phyloP scores from a whole-genome alignment of 2,113 vertebrate genomes.

The Percopsis transmontana region DNA sequence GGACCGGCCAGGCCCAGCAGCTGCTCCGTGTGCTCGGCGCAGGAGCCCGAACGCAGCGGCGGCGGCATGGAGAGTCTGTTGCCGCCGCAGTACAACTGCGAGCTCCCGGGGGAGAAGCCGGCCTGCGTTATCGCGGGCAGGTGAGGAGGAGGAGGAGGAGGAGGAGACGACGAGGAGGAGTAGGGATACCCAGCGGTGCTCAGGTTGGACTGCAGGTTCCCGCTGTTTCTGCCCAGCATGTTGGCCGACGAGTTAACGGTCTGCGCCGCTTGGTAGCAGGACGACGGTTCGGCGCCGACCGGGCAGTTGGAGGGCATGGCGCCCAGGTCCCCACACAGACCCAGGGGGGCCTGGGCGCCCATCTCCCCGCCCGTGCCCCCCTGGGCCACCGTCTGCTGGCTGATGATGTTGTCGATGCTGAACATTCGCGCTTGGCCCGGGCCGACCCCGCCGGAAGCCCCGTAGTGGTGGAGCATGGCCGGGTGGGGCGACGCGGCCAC shows the following conservation, averaged over 20 bases:
- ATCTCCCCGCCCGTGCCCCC: conserved; percentile 73
- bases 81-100: conserved; percentile 84
- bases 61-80: conserved; percentile 79
- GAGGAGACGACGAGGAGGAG: conserved; percentile 75
- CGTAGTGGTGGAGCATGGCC: conserved; percentile 82
- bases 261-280: conserved; percentile 81
- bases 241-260: conserved; percentile 71
- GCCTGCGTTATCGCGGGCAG: conserved; percentile 78
- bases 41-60: conserved; percentile 73
- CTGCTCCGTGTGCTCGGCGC: conserved; percentile 86
- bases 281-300: conserved; percentile 69
- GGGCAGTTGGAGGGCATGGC: conserved; percentile 80
- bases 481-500: conserved; percentile 75
- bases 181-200: conserved; percentile 70
- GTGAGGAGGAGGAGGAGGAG: conserved; percentile 80
- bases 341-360: conserved; percentile 68
- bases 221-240: conserved; percentile 69
- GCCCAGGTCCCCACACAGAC: conserved; percentile 68
- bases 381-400: conserved; percentile 83
- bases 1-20: conserved; percentile 82
- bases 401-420: conserved; percentile 93
- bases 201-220: conserved; percentile 71
- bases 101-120: conserved; percentile 79
- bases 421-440: conserved; percentile 87
- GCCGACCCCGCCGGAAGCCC: conserved; percentile 69